Evolutionary conservation across 1,140 invertebrate genomes (phyloP).

Genomic region (Neodiprion fabricii): DNA sequence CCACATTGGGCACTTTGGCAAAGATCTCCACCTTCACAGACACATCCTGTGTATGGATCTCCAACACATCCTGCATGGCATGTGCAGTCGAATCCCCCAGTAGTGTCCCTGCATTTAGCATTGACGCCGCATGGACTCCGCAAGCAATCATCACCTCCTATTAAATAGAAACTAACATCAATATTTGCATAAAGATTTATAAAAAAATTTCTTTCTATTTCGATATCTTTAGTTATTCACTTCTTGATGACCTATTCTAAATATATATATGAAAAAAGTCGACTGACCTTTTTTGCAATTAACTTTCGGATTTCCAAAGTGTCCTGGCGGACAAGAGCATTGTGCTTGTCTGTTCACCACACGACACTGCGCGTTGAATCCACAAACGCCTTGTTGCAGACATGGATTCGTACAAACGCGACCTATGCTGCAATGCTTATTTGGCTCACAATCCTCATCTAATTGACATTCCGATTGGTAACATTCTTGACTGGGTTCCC

Average conservation of each 20-base stretch:
- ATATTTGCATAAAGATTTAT: neutral
- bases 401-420: slow-evolving; percentile 86
- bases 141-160: slow-evolving; percentile 72
- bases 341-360: slow-evolving; percentile 76
- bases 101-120: slow-evolving; percentile 77
- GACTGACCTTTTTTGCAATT: slow-evolving; percentile 73
- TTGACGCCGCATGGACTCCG: slow-evolving; percentile 86
- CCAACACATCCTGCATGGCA: slow-evolving; percentile 82
- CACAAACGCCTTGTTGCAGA: slow-evolving; percentile 76
- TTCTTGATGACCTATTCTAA: neutral
- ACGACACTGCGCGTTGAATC: slow-evolving; percentile 85
- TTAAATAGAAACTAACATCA: slow-evolving; percentile 33
- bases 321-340: slow-evolving; percentile 86
- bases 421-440: slow-evolving; percentile 76
- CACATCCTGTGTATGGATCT: slow-evolving; percentile 79
- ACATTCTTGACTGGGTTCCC: slow-evolving; percentile 78
- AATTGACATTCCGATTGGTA: slow-evolving; percentile 77
- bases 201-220: neutral
- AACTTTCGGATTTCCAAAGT: slow-evolving; percentile 80
- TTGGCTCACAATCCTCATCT: slow-evolving; percentile 79
- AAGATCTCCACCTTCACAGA: slow-evolving; percentile 72
- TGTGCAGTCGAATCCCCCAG: slow-evolving; percentile 76
- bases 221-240: neutral
- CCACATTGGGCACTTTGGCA: slow-evolving; percentile 80
- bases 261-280: slow-evolving; percentile 4